Percentiles rank a stretch among this genome's conserved stretches.
Evolutionary conservation across 2,888 invertebrate species (phyloP).

Genomic region (Mantis religiosa): DNA sequence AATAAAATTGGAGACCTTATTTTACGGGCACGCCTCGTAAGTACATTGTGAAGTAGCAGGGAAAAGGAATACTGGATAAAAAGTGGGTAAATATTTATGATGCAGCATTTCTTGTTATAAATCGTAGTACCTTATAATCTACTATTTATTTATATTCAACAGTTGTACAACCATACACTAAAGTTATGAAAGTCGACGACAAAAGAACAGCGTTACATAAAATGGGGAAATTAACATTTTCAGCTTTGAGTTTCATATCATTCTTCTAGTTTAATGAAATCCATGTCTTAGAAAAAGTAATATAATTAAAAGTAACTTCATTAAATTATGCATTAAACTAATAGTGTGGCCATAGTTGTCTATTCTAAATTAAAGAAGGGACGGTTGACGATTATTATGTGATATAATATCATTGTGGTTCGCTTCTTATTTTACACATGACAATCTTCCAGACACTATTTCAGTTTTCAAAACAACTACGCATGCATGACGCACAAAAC

Average conservation of each 20-base stretch:
- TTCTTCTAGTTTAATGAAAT: not conserved
- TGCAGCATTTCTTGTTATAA: not conserved
- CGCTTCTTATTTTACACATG: not conserved
- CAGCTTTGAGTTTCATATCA: not conserved
- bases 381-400: constrained; percentile 13
- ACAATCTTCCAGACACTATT: not conserved
- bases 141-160: constrained; percentile 24
- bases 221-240: constrained; percentile 1
- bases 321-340: not conserved
- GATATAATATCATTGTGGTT: not conserved
- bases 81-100: not conserved
- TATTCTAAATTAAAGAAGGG: constrained; percentile 14
- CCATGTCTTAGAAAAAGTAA: not conserved
- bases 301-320: not conserved
- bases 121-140: not conserved
- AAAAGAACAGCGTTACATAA: constrained; percentile 20
- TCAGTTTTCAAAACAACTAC: no score
- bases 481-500: no score
- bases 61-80: not conserved
- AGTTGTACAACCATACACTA: constrained; percentile 26
- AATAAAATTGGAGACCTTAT: no score
- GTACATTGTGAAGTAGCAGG: not conserved
- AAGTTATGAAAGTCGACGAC: constrained; percentile 13
- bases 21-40: no score
- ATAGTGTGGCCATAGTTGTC: not conserved